Conservation (phyloP, 1,140 invertebrate species). For the Nautilus pompilius region DNA sequence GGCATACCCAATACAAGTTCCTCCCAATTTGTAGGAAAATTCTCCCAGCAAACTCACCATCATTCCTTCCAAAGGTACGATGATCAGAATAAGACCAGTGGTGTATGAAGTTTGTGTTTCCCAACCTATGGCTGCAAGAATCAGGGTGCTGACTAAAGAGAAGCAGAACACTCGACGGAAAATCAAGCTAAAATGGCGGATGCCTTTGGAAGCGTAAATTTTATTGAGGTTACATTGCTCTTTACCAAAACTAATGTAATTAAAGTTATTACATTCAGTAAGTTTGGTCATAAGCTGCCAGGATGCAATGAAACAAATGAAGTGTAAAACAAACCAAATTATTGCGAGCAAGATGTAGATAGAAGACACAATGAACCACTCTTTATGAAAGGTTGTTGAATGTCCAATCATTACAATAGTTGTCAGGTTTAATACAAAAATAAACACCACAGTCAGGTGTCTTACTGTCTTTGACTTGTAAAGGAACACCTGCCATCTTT, state of each 20-base stretch:
- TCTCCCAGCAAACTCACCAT: conserved; percentile 47
- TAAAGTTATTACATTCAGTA: conserved; percentile 43
- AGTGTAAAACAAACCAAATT: conserved; percentile 46
- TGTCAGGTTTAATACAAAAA: conserved; percentile 33
- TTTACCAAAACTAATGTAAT: conserved; percentile 29
- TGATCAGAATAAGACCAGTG: conserved; percentile 36
- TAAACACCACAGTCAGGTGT: conserved; percentile 27
- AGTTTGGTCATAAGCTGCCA: conserved; percentile 52
- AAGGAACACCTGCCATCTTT: conserved; percentile 45
- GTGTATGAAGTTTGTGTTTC: conserved; percentile 43
- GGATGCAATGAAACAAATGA: conserved; percentile 37
- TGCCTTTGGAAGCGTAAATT: conserved; percentile 50
- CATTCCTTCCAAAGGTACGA: conserved; percentile 43
- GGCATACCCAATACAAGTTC: conserved; percentile 51
- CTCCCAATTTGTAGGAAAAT: conserved; percentile 44
- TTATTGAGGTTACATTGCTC: conserved; percentile 36
- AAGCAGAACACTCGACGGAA: conserved; percentile 42
- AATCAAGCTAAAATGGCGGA: conserved; percentile 51
- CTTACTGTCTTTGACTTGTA: conserved; percentile 25
- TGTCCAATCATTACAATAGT: conserved; percentile 30
- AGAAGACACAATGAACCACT: conserved; percentile 52
- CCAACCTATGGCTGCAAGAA: conserved; percentile 41
- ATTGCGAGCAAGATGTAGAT: conserved; percentile 36
- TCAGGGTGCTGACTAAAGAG: conserved; percentile 37
- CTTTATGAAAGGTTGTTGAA: conserved; percentile 43